These are phyloP conservation scores for Apostichopus japonicus DNA, from an alignment of 35 echinoderm and acorn worm species.

Conservation along the genomic window DNA sequence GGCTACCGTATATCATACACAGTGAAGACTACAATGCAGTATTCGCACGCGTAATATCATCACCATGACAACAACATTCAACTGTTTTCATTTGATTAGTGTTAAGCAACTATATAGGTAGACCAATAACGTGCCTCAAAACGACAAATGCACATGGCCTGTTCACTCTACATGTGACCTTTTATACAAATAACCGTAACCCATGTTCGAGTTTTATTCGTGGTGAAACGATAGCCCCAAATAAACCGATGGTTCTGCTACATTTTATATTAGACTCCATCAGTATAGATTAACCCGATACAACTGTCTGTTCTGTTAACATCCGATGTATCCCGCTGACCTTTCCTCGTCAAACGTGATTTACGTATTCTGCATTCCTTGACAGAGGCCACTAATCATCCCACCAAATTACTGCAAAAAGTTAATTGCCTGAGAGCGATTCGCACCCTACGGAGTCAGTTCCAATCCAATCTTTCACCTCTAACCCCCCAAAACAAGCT, in stretches of 20 bases:
- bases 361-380: slow-evolving; percentile 20
- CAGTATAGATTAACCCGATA: slow-evolving; percentile 19
- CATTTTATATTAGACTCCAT: slow-evolving; percentile 18
- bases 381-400: slow-evolving; percentile 31
- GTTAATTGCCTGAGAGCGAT: slow-evolving; percentile 17
- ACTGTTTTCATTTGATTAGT: too few species aligned
- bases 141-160: too few species aligned
- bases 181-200: background rate
- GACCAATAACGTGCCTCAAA: too few species aligned
- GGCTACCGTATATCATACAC: too few species aligned
- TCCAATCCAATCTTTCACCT: slow-evolving; percentile 7
- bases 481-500: background rate
- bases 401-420: slow-evolving; percentile 45
- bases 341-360: slow-evolving; percentile 29
- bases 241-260: background rate
- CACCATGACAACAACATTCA: too few species aligned
- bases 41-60: too few species aligned
- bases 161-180: background rate
- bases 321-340: background rate
- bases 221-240: background rate
- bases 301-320: slow-evolving; percentile 10
- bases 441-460: slow-evolving; percentile 11
- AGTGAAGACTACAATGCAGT: too few species aligned
- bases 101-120: too few species aligned
- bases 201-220: background rate